Base-by-base conservation (phyloP, 1,140 invertebrate species). In the Mycetomoellerius zeteki region DNA sequence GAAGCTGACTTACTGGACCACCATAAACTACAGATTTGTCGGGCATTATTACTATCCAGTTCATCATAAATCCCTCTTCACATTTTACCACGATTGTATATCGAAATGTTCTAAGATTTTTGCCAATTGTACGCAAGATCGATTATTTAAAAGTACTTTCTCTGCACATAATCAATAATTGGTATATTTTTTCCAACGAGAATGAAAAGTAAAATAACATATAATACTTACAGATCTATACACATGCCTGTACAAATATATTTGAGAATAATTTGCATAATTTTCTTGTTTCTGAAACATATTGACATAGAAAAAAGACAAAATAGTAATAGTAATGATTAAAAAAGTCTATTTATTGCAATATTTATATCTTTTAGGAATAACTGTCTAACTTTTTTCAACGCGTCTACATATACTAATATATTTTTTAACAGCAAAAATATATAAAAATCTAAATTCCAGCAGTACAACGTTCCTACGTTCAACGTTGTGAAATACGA, bases 11-110 rank as follows among this genome's bases (percentile, higher is more conserved):
- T 19, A 80, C 64, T 62, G 81, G 73, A 54, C 71, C 81, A 24
- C 37, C 50, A 72, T 82, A 90, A 90, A 90, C 76, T 81, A 86
- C 90, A 90, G 72, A 84, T 90, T 89, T 90, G 65, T 58, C 77
- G 60, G 78, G 84, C 82, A 62, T 89, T 86, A 89, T 80, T 84
- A 64, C 47, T 67, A 85, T 81, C 85, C 85, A 76, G 72, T 89
- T 76, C 71, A 47, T 64, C 72, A 6, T 78, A 73, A 89, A 89
- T 86, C 54, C 8, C 10, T 65, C 58, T 33, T 16, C 30, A 21
- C 47, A 43, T 19, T 47, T 56, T 27, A 52, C 16, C 33, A 81
- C 27, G 16, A 37, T 27, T 24, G 7, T 37, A 5, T 67, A 19
- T 69, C 16, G 12, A 56, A 16, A 58, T 56, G 24, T 30, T 30